Evolutionary conservation across 2,888 invertebrate species (phyloP).

Genomic region (Trichopoda pennipes): DNA sequence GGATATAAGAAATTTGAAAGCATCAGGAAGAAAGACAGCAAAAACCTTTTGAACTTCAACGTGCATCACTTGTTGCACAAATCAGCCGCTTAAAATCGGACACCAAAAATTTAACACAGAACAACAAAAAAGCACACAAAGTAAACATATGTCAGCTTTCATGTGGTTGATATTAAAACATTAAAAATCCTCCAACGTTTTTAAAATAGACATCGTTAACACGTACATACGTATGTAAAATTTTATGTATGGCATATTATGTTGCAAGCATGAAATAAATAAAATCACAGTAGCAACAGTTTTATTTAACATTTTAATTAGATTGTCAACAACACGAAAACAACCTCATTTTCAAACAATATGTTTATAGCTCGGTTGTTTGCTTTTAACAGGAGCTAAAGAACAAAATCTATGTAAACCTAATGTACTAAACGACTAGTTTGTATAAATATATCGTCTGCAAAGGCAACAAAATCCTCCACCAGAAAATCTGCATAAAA

Average conservation of each 20-base stretch:
- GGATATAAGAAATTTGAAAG: background rate
- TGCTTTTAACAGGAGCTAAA: slow-evolving; percentile 37
- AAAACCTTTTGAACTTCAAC: slow-evolving; percentile 63
- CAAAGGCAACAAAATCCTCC: background rate
- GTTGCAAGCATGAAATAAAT: slow-evolving; percentile 57
- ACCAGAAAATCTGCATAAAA: slow-evolving; percentile 65
- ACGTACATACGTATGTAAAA: slow-evolving; percentile 16
- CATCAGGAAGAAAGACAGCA: background rate
- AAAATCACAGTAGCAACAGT: slow-evolving; percentile 67
- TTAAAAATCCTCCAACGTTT: slow-evolving; percentile 59
- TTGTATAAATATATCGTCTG: background rate
- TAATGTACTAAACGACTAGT: background rate
- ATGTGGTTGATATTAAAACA: slow-evolving; percentile 63
- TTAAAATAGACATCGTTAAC: slow-evolving; percentile 30
- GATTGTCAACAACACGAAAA: slow-evolving; percentile 75
- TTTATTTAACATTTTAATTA: slow-evolving; percentile 79
- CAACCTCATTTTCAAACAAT: slow-evolving; percentile 67
- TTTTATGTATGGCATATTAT: slow-evolving; percentile 39
- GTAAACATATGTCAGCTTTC: slow-evolving; percentile 77
- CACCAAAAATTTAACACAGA: slow-evolving; percentile 71
- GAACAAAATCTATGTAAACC: background rate
- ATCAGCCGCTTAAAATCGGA: slow-evolving; percentile 70
- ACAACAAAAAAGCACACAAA: slow-evolving; percentile 56
- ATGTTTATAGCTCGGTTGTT: slow-evolving; percentile 37
- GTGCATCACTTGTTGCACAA: slow-evolving; percentile 68